A percentile compares a stretch with the other conserved stretches of the same genome.
Evolutionary conservation across 2,888 invertebrate species (phyloP).

Genomic region (Gastracanthus pulcherrimus): DNA sequence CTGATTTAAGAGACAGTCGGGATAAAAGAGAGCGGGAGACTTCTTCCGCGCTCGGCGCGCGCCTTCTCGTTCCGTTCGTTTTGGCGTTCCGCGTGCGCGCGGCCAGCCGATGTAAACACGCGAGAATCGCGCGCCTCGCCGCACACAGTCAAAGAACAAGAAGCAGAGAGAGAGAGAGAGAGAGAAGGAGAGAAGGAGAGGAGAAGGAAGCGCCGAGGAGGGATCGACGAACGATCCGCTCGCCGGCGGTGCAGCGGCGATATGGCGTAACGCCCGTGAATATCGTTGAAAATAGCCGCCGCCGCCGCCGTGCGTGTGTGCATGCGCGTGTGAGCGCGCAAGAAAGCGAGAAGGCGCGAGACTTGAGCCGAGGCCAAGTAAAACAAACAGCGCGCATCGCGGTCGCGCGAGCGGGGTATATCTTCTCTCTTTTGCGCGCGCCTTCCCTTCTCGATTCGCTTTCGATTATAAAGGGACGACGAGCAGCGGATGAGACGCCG

Average conservation of each 20-base stretch:
- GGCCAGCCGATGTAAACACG: conserved; percentile 50
- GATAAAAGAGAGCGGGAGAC: background rate
- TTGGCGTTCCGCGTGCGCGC: background rate
- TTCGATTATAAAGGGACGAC: background rate
- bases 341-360: conserved; percentile 4
- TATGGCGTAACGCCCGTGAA: conserved; percentile 64
- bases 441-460: background rate
- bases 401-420: no score
- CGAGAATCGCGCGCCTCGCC: conserved; percentile 57
- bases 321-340: conserved; percentile 1
- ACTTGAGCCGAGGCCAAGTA: conserved; percentile 43
- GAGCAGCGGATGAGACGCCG: background rate
- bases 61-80: no score
- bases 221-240: conserved; percentile 17
- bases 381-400: conserved; percentile 31
- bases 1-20: conserved; percentile 33
- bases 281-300: conserved; percentile 56
- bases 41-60: no score
- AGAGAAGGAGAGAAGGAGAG: no score
- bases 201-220: conserved; percentile 55
- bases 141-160: no score
- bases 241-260: conserved; percentile 53
- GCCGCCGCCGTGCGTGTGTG: conserved; percentile 10
- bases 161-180: no score
- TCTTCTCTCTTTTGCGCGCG: no score